Conservation (phyloP, 1,140 invertebrate genomes). For the Hycleus cichorii region DNA sequence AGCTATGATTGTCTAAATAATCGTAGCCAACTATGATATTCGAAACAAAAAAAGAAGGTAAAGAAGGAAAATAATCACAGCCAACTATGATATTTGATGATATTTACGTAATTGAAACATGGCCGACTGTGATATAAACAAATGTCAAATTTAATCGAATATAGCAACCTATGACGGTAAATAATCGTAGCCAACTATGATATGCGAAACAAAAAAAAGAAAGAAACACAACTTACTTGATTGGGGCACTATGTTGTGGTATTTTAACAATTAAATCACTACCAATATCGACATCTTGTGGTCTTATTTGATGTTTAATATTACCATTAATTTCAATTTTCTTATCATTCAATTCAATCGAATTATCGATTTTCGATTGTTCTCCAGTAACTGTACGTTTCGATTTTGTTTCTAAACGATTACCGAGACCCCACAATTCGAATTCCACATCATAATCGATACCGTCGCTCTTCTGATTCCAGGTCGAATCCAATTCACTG, state of each 20-base stretch:
- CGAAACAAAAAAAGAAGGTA: too few relatives aligned
- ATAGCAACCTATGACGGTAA: too few relatives aligned
- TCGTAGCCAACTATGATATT: too few relatives aligned
- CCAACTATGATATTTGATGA: too few relatives aligned
- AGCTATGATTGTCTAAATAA: too few relatives aligned
- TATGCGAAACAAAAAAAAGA: too few relatives aligned
- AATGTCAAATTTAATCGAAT: too few relatives aligned
- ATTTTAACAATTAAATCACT: constrained; percentile 45
- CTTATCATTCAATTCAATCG: constrained; percentile 51
- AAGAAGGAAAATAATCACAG: too few relatives aligned
- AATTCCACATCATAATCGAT: constrained; percentile 53
- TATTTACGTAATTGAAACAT: too few relatives aligned
- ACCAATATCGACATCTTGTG: constrained; percentile 49
- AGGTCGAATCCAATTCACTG: constrained; percentile 49
- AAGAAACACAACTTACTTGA: constrained; percentile 30
- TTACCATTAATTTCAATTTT: constrained; percentile 56
- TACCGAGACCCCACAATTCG: constrained; percentile 48
- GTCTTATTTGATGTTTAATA: constrained; percentile 46
- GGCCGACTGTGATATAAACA: too few relatives aligned
- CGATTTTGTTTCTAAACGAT: constrained; percentile 48
- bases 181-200: too few relatives aligned
- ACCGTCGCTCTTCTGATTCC: constrained; percentile 43
- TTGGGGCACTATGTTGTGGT: constrained; percentile 45
- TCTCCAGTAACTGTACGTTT: constrained; percentile 48
- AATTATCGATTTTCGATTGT: constrained; percentile 55